A percentile compares a stretch with the other conserved stretches of the same genome.
These are phyloP conservation scores for Cydia pomonella DNA, from an alignment of 1,140 invertebrate genomes.

Conservation along the genomic window DNA sequence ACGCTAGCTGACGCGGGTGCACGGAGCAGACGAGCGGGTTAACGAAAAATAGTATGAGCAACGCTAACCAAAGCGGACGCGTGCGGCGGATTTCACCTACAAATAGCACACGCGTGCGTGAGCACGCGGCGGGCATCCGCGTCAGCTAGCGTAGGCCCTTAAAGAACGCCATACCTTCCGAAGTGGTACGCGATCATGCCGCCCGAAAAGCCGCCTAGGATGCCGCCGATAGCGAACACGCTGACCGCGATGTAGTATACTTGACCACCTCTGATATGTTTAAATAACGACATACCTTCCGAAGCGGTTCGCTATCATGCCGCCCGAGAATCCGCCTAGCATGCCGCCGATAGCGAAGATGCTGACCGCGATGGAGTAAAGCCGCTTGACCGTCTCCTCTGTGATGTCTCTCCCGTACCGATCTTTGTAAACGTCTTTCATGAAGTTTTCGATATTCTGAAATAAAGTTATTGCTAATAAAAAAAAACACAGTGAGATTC, in stretches of 20 bases:
- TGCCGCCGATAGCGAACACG: constrained; percentile 97
- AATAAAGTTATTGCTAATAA: constrained; percentile 19
- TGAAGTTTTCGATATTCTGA: constrained; percentile 94
- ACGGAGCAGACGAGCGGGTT: no score
- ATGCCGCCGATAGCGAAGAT: constrained; percentile 98
- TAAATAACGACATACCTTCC: constrained; percentile 59
- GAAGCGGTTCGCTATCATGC: constrained; percentile 87
- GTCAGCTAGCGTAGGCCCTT: no score
- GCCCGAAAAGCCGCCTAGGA: constrained; percentile 97
- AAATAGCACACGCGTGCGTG: no score
- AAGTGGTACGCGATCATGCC: constrained; percentile 88
- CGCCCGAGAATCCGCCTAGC: constrained; percentile 95
- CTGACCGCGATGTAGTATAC: constrained; percentile 94
- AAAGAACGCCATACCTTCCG: constrained; percentile 57
- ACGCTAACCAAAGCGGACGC: no score
- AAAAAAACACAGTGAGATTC: not conserved
- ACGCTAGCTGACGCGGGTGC: no score
- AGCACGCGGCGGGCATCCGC: no score
- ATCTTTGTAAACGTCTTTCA: constrained; percentile 91
- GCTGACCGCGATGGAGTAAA: constrained; percentile 96
- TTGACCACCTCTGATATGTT: constrained; percentile 82
- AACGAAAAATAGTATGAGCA: no score
- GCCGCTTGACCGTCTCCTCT: constrained; percentile 84
- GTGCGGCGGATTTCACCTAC: no score
- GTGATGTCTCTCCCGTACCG: constrained; percentile 72